A percentile compares a stretch with the other conserved stretches of the same genome.
These are phyloP conservation scores for Tylochromis polylepis DNA, from an alignment of 2,113 vertebrate species.

Conservation along the genomic window DNA sequence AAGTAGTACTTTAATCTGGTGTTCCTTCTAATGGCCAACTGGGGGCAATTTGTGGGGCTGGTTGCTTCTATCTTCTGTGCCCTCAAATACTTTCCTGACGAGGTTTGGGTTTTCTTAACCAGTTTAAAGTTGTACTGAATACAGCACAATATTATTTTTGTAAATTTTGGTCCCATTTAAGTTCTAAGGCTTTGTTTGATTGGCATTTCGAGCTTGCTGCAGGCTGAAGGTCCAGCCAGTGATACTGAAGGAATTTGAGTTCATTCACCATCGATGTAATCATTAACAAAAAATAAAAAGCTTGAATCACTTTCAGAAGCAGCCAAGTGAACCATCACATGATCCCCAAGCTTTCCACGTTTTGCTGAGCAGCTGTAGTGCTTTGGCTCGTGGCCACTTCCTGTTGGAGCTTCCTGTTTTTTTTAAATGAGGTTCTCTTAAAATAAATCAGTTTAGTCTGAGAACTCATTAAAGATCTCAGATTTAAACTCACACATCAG, in stretches of 20 bases:
- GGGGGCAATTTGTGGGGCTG: not conserved
- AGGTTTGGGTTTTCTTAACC: not conserved
- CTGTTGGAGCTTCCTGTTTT: not conserved
- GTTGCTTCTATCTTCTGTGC: not conserved
- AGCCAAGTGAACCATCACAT: rapidly evolving
- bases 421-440: no score
- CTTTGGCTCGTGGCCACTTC: rapidly evolving
- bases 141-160: not conserved
- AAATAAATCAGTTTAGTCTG: rapidly evolving
- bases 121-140: not conserved
- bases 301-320: not conserved
- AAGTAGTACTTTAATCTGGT: rapidly evolving
- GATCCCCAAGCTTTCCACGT: rapidly evolving
- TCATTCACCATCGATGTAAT: not conserved
- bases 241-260: not conserved
- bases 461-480: not conserved
- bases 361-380: not conserved
- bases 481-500: not conserved
- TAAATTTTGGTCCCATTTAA: not conserved
- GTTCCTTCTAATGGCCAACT: not conserved
- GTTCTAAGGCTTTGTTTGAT: not conserved
- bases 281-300: not conserved
- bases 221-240: not conserved
- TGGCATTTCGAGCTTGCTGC: not conserved
- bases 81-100: not conserved